Conservation (phyloP, 2,888 invertebrate genomes). For the Epirrhoe tristata region DNA sequence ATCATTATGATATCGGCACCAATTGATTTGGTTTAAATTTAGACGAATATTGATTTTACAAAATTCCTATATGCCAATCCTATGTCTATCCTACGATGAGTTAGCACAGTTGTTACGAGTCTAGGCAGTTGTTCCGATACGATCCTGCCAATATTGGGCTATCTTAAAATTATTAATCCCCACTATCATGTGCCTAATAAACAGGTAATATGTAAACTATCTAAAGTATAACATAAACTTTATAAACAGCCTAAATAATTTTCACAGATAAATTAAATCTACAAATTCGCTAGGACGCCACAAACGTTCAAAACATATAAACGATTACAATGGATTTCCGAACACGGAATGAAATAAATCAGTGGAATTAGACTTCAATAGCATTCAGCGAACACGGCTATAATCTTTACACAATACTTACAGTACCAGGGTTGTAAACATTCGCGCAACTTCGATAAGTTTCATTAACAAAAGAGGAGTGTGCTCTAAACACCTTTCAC, state of each 20-base stretch:
- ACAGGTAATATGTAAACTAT: background rate
- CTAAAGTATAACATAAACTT: background rate
- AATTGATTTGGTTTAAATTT: background rate
- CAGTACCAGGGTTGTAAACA: too few relatives aligned
- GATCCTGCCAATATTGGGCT: background rate
- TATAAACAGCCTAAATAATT: background rate
- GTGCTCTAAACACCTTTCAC: too few relatives aligned
- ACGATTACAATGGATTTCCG: slow-evolving; percentile 6
- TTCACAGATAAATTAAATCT: background rate
- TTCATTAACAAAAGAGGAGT: too few relatives aligned
- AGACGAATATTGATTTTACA: background rate
- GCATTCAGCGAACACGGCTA: background rate
- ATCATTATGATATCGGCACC: background rate
- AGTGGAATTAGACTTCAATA: slow-evolving; percentile 7
- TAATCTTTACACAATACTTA: background rate
- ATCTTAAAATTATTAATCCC: background rate
- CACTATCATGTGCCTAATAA: background rate
- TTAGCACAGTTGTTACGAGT: background rate
- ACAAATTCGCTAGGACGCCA: background rate
- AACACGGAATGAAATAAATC: slow-evolving; percentile 6
- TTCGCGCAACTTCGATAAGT: too few relatives aligned
- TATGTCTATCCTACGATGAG: background rate
- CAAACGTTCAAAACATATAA: slow-evolving; percentile 1
- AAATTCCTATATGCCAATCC: background rate
- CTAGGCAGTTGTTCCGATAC: background rate